Conservation (phyloP, 2,797 vertebrate genomes). For the Schizopygopsis pylzovi region DNA sequence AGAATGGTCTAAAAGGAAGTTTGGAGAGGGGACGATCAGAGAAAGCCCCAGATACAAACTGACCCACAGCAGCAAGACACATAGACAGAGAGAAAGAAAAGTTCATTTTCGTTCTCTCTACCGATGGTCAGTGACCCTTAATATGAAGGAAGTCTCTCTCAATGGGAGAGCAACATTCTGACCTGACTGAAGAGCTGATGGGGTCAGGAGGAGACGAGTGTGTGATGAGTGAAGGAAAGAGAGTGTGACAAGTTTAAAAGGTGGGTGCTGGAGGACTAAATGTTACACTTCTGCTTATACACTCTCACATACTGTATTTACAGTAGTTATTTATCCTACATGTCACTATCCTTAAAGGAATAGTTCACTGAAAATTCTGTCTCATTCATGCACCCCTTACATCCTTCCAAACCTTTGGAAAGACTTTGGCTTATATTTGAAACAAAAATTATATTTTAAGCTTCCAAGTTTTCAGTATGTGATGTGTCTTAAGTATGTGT, state of each 20-base stretch:
- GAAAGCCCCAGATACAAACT: constrained; percentile 1
- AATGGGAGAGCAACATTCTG: constrained; percentile 2
- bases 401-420: neutral
- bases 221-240: constrained; percentile 5
- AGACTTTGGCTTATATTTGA: neutral
- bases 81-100: constrained; percentile 70
- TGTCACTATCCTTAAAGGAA: neutral
- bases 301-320: neutral
- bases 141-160: constrained; percentile 27
- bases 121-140: constrained; percentile 28
- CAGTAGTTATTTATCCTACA: neutral
- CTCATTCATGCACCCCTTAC: neutral
- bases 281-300: neutral
- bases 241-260: constrained; percentile 27
- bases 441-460: neutral
- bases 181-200: constrained; percentile 25
- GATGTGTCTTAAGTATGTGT: neutral
- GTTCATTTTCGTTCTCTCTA: constrained; percentile 61
- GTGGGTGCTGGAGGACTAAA: constrained; percentile 9
- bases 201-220: neutral
- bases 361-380: neutral
- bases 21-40: neutral
- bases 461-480: neutral
- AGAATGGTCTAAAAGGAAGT: constrained; percentile 55
- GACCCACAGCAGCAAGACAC: neutral